Conservation (phyloP, 2,113 vertebrate genomes). For the Suncus etruscus region DNA sequence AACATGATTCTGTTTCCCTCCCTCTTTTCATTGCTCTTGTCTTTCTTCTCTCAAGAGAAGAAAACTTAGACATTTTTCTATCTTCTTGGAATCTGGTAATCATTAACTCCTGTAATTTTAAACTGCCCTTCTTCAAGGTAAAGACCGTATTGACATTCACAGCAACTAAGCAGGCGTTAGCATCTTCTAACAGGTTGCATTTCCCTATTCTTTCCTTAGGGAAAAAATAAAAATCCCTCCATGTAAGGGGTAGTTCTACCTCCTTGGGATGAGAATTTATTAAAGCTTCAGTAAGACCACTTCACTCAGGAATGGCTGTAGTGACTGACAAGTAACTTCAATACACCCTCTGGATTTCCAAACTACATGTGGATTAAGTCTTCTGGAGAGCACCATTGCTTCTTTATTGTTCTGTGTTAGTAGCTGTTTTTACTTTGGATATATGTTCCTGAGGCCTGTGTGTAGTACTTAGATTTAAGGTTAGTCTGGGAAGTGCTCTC, state of each 20-base stretch:
- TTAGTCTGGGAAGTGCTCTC: not conserved
- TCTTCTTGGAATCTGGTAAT: slow-evolving; percentile 15
- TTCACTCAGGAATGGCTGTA: not conserved
- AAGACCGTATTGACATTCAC: not conserved
- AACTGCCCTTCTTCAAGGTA: slow-evolving; percentile 10
- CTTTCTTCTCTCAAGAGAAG: slow-evolving; percentile 39
- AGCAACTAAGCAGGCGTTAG: not conserved
- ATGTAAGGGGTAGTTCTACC: not conserved
- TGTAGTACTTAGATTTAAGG: not conserved
- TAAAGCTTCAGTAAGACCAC: not conserved
- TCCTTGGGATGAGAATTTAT: slow-evolving; percentile 10
- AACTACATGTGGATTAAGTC: not conserved
- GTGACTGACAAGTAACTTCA: not conserved
- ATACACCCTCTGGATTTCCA: not conserved
- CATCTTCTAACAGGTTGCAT: not conserved
- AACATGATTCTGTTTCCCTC: slow-evolving; percentile 38
- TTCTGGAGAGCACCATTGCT: not conserved
- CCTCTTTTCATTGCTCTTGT: slow-evolving; percentile 54
- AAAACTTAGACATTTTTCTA: slow-evolving; percentile 19
- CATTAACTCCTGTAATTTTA: not conserved
- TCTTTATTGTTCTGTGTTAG: not conserved
- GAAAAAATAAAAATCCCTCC: slow-evolving; percentile 5
- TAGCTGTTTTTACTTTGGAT: not conserved
- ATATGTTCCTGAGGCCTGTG: not conserved
- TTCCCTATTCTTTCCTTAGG: not conserved